These are phyloP conservation scores for Bungarus multicinctus DNA, from an alignment of 2,113 vertebrate species.

Conservation along the genomic window DNA sequence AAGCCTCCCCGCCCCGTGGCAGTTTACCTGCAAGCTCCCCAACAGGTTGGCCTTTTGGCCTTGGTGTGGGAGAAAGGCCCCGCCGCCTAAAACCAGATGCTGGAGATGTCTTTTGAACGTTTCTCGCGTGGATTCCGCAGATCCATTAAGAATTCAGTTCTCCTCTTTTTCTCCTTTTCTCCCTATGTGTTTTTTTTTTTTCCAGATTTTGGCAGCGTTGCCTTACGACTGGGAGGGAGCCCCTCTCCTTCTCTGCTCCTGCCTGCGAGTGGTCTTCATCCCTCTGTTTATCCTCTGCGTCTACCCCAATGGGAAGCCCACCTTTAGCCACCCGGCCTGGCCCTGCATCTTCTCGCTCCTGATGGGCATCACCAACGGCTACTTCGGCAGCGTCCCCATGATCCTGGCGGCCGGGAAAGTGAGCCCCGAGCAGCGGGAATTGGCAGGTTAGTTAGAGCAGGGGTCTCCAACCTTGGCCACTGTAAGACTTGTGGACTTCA, in stretches of 20 bases:
- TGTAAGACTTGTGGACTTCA: too few relatives aligned
- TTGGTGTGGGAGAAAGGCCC: background rate
- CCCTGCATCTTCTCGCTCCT: constrained; percentile 95
- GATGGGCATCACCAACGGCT: constrained; percentile 96
- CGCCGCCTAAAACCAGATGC: too few relatives aligned
- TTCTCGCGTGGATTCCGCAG: background rate
- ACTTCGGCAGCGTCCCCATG: constrained; percentile 97
- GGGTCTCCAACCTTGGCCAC: too few relatives aligned
- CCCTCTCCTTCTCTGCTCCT: constrained; percentile 88
- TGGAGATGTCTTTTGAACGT: background rate
- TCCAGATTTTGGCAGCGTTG: constrained; percentile 91
- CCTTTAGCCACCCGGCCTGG: constrained; percentile 92
- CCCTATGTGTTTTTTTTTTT: background rate
- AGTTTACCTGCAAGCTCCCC: background rate
- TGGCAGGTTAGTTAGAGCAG: constrained; percentile 79
- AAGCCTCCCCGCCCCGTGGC: background rate
- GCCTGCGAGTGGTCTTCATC: constrained; percentile 90
- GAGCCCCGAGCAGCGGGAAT: constrained; percentile 88
- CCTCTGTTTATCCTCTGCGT: constrained; percentile 97
- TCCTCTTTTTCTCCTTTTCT: fast-evolving
- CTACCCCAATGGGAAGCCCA: constrained; percentile 80
- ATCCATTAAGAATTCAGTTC: fast-evolving
- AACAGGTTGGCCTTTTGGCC: background rate
- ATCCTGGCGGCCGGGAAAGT: constrained; percentile 93
- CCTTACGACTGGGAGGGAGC: constrained; percentile 90